phyloP scores from a whole-genome alignment of 2,113 vertebrate genomes.

The Colaptes auratus region DNA sequence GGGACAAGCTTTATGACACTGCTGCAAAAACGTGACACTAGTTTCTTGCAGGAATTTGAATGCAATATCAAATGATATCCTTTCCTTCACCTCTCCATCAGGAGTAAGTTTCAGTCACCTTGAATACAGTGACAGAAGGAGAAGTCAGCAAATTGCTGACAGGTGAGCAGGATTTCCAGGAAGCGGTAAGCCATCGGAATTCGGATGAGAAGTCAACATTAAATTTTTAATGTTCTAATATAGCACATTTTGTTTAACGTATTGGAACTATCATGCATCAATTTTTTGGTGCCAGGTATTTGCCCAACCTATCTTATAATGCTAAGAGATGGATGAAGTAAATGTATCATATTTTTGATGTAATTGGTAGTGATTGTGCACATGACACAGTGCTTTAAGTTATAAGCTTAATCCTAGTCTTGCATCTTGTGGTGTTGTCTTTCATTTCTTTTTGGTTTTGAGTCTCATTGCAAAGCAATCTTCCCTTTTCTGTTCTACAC shows the following conservation, averaged over 20 bases:
- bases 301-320: constrained; percentile 71
- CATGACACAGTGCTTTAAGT: constrained; percentile 69
- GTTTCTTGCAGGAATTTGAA: constrained; percentile 10
- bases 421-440: constrained; percentile 42
- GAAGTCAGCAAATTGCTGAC: constrained; percentile 7
- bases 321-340: constrained; percentile 69
- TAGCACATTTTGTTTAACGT: constrained; percentile 63
- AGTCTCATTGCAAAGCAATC: constrained; percentile 30
- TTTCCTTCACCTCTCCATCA: not conserved
- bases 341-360: constrained; percentile 68
- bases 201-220: not conserved
- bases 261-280: constrained; percentile 73
- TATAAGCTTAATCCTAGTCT: constrained; percentile 46
- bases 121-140: not conserved
- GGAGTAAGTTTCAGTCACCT: not conserved
- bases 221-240: constrained; percentile 69
- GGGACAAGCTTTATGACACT: not conserved
- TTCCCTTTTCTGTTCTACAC: constrained; percentile 32
- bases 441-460: constrained; percentile 31
- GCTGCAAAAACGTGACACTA: constrained; percentile 34
- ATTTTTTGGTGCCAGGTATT: constrained; percentile 73
- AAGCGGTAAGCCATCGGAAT: constrained; percentile 25
- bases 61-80: not conserved
- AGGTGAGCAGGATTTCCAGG: not conserved
- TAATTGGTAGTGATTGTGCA: constrained; percentile 63